Conservation (phyloP, 1,140 invertebrate species). For the Euschistus heros region DNA sequence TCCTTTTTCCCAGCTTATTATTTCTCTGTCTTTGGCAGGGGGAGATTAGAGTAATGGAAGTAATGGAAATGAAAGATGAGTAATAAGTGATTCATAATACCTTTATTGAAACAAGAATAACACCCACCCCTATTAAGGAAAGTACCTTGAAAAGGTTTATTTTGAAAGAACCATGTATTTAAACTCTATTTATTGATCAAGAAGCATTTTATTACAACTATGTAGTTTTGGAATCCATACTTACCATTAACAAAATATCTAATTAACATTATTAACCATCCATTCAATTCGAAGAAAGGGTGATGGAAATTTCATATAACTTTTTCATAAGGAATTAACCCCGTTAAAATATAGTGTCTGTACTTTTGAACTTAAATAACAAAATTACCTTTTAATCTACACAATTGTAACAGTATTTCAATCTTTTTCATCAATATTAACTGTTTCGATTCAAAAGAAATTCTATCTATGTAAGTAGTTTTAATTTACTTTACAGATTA, state of each 20-base stretch:
- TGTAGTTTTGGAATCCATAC: not conserved
- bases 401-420: constrained; percentile 1
- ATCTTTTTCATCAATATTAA: not conserved
- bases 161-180: not conserved
- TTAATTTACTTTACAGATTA: not conserved
- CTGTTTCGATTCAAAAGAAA: not conserved
- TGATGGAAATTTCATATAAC: constrained; percentile 7
- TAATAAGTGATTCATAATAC: not conserved
- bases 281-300: not conserved
- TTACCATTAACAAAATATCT: not conserved
- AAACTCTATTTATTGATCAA: not conserved
- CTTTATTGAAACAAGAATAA: not conserved
- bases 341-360: not conserved
- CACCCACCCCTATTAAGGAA: not conserved
- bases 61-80: not conserved
- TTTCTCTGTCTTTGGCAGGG: too few relatives aligned
- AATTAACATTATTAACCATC: not conserved
- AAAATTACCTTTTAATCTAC: not conserved
- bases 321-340: constrained; percentile 2
- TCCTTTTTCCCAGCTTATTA: too few relatives aligned
- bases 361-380: not conserved
- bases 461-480: not conserved
- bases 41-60: not conserved
- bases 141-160: not conserved
- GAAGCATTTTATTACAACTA: not conserved